Percentiles rank a stretch among this genome's conserved stretches.
Evolutionary conservation across 2,797 vertebrate species (phyloP).

Genomic region (Hozukius guyotensis): DNA sequence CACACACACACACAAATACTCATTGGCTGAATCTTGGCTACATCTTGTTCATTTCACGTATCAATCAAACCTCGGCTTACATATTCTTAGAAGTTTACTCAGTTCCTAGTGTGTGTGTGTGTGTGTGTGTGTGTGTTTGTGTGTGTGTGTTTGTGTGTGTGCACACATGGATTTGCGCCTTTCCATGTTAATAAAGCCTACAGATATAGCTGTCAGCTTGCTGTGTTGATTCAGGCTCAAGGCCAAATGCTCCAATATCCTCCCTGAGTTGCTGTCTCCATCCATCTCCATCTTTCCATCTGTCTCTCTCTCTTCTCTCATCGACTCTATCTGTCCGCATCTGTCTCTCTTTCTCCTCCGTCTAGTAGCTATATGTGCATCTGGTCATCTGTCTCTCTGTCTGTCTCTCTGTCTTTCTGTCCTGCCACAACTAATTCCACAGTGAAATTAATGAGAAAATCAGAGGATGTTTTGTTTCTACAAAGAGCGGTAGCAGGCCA

Average conservation of each 20-base stretch:
- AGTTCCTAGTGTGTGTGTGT: slow-evolving; percentile 8
- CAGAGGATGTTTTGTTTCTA: slow-evolving; percentile 3
- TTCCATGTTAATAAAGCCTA: slow-evolving; percentile 79
- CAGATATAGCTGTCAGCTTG: slow-evolving; percentile 80
- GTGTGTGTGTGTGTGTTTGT: background rate
- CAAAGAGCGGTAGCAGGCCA: background rate
- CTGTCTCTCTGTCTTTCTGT: slow-evolving; percentile 3
- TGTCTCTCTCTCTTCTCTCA: slow-evolving; percentile 52
- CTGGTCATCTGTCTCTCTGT: slow-evolving; percentile 51
- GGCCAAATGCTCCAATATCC: slow-evolving; percentile 75
- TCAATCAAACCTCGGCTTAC: background rate
- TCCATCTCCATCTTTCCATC: slow-evolving; percentile 74
- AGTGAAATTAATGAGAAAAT: slow-evolving; percentile 15
- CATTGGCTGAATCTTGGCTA: slow-evolving; percentile 4
- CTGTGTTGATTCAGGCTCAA: slow-evolving; percentile 76
- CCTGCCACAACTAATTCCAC: slow-evolving; percentile 21
- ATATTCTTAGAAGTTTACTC: slow-evolving; percentile 27
- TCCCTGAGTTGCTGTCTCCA: slow-evolving; percentile 69
- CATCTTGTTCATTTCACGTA: slow-evolving; percentile 16
- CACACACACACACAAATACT: slow-evolving; percentile 3
- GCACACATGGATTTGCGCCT: slow-evolving; percentile 49
- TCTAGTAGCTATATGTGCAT: slow-evolving; percentile 41
- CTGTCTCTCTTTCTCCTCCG: slow-evolving; percentile 35
- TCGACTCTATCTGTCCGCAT: slow-evolving; percentile 46
- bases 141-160: slow-evolving; percentile 15